Evolutionary conservation across 1,140 invertebrate genomes (phyloP).

Genomic region (Hylyphantes graminicola): DNA sequence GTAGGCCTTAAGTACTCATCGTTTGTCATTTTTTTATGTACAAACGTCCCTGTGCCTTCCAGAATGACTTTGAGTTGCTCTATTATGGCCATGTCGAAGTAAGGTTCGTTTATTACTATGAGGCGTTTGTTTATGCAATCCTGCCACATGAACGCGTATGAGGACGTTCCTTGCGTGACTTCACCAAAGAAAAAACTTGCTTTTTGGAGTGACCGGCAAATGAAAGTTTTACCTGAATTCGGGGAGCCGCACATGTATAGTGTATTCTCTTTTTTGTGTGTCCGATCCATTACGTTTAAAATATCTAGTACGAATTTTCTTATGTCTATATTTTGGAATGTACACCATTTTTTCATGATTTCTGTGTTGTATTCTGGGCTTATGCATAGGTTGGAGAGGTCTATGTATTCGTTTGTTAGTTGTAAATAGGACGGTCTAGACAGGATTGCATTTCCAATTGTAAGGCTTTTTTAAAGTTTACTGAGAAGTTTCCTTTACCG

Average conservation of each 20-base stretch:
- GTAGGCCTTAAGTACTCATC: background rate
- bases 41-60: background rate
- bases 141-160: background rate
- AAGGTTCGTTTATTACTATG: background rate
- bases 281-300: background rate
- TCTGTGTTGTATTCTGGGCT: background rate
- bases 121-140: constrained; percentile 5
- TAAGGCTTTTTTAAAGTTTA: background rate
- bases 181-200: background rate
- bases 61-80: background rate
- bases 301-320: background rate
- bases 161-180: background rate
- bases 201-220: background rate
- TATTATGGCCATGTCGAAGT: background rate
- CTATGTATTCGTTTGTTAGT: background rate
- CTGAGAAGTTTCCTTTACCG: background rate
- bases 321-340: background rate
- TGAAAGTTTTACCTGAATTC: background rate
- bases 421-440: background rate
- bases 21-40: background rate
- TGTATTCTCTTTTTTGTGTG: background rate
- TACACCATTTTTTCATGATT: background rate
- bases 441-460: background rate
- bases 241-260: background rate
- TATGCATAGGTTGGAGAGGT: background rate